phyloP scores from a whole-genome alignment of 2,113 vertebrate genomes.

The Nothoprocta pentlandii region DNA sequence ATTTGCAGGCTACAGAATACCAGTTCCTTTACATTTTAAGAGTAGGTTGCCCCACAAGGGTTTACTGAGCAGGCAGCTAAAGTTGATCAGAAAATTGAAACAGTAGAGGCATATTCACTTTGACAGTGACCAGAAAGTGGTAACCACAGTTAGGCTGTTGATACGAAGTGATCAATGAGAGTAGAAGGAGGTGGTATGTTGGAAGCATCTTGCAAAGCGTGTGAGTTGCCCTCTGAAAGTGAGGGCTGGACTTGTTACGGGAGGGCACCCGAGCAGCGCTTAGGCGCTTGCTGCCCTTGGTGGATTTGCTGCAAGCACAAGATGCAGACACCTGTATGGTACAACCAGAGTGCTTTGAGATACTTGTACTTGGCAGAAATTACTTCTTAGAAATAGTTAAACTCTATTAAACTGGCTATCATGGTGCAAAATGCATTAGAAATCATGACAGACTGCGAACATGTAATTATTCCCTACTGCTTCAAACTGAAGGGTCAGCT shows the following conservation, averaged over 20 bases:
- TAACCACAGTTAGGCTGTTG: neutral
- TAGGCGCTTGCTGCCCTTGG: neutral
- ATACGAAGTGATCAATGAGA: no score
- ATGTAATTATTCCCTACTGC: neutral
- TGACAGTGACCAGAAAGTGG: neutral
- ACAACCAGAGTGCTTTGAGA: neutral
- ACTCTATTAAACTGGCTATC: neutral
- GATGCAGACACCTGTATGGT: neutral
- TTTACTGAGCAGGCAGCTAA: neutral
- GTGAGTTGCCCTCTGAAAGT: no score
- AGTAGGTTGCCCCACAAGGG: rapidly evolving
- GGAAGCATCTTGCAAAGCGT: neutral
- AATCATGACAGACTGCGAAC: neutral
- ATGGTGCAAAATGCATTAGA: neutral
- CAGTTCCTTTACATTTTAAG: neutral
- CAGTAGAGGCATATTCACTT: neutral
- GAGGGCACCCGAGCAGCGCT: rapidly evolving
- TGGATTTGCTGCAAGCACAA: neutral
- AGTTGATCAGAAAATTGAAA: neutral
- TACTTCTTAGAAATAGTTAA: conserved; percentile 1
- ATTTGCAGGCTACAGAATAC: rapidly evolving
- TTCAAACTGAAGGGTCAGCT: neutral
- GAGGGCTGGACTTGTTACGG: rapidly evolving
- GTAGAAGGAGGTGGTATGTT: neutral
- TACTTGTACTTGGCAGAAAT: neutral